A percentile compares a stretch with the other conserved stretches of the same genome.
Evolutionary conservation across 1,140 invertebrate genomes (phyloP).

Genomic region (Pantala flavescens): DNA sequence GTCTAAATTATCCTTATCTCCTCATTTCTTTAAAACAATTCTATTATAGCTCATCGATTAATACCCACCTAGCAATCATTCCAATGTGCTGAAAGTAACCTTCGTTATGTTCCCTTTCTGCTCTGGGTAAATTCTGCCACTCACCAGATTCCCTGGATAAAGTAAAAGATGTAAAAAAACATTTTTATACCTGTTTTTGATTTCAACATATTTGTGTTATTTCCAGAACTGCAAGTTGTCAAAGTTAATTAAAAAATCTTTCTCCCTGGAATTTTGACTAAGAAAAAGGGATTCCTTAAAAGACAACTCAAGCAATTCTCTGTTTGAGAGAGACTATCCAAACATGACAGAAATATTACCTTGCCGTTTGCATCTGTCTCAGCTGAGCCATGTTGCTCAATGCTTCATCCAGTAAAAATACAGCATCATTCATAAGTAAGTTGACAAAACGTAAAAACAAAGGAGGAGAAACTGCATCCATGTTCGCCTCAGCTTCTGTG

Average conservation of each 20-base stretch:
- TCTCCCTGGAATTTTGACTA: too few relatives aligned
- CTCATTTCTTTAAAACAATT: too few relatives aligned
- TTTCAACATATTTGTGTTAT: too few relatives aligned
- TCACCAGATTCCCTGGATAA: conserved; percentile 55
- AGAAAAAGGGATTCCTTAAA: too few relatives aligned
- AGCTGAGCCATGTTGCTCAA: conserved; percentile 75
- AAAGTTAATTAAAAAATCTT: too few relatives aligned
- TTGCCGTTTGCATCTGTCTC: conserved; percentile 56
- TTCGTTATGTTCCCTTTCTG: conserved; percentile 67
- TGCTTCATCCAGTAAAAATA: conserved; percentile 86
- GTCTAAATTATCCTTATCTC: too few relatives aligned
- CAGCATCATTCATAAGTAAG: conserved; percentile 91
- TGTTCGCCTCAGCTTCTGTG: conserved; percentile 68
- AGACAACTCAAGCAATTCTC: too few relatives aligned
- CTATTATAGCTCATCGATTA: too few relatives aligned
- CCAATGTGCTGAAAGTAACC: conserved; percentile 65
- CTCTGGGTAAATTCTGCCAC: conserved; percentile 57
- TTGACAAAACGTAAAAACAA: conserved; percentile 90
- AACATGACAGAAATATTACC: too few relatives aligned
- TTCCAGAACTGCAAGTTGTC: too few relatives aligned
- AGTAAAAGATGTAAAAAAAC: conserved; percentile 11
- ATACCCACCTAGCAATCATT: conserved; percentile 54
- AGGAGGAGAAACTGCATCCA: conserved; percentile 81
- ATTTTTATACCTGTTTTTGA: too few relatives aligned
- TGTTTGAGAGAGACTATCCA: too few relatives aligned